Conservation (phyloP, 1,140 invertebrate species). For the Conus ventricosus region DNA sequence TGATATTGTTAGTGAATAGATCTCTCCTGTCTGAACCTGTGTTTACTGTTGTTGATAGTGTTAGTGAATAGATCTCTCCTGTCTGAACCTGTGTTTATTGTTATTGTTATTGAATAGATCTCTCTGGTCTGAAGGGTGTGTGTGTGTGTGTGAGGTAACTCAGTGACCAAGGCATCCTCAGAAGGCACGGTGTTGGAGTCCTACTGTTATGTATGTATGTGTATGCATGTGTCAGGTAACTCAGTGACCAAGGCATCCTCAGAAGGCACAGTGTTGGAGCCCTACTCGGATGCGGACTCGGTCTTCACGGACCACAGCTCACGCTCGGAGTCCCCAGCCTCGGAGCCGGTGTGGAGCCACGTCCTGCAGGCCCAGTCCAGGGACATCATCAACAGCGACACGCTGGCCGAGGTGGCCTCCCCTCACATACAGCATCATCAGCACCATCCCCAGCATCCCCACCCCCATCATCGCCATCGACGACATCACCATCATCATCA, state of each 20-base stretch:
- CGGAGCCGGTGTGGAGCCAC: slow-evolving; percentile 64
- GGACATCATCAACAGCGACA: slow-evolving; percentile 70
- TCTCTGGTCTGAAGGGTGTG: no score
- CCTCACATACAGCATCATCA: slow-evolving; percentile 38
- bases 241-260: slow-evolving; percentile 69
- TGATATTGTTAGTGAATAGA: no score
- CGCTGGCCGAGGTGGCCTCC: slow-evolving; percentile 58
- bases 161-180: no score
- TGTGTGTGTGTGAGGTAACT: no score
- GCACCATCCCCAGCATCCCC: neutral
- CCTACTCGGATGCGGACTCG: slow-evolving; percentile 65
- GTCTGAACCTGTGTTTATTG: neutral
- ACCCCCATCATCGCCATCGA: neutral
- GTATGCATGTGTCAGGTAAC: slow-evolving; percentile 47
- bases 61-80: neutral
- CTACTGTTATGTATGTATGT: no score
- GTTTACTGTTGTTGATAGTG: neutral
- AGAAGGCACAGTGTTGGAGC: slow-evolving; percentile 67
- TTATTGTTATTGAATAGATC: no score
- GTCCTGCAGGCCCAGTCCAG: slow-evolving; percentile 52
- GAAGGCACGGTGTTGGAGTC: no score
- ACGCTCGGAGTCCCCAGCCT: slow-evolving; percentile 69
- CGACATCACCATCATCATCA: slow-evolving; percentile 24
- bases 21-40: no score
- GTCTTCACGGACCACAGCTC: slow-evolving; percentile 68